Conservation (phyloP, 1,140 invertebrate species). For the Hestina assimilis region DNA sequence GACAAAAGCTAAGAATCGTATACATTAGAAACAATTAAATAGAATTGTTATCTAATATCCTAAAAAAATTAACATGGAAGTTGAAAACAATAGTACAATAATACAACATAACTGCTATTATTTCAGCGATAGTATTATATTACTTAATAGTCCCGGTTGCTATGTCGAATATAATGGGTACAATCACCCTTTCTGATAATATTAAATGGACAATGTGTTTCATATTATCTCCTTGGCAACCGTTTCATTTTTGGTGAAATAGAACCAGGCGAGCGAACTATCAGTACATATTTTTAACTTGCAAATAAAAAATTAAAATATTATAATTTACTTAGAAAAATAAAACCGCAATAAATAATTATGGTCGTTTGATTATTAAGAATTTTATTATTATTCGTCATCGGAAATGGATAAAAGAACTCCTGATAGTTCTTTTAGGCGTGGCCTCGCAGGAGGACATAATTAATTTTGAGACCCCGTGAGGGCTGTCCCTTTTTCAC, state of each 20-base stretch:
- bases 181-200: conserved; percentile 28
- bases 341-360: no score
- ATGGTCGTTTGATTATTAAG: no score
- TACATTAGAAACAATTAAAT: not conserved
- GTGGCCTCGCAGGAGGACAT: no score
- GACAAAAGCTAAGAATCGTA: no score
- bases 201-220: conserved; percentile 6
- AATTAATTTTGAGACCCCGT: no score
- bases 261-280: not conserved
- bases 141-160: conserved; percentile 31
- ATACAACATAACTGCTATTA: conserved; percentile 17
- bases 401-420: no score
- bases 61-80: conserved; percentile 1
- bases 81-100: conserved; percentile 3
- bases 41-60: not conserved
- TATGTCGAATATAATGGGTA: conserved; percentile 21
- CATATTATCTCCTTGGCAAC: conserved; percentile 13
- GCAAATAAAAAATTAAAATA: not conserved
- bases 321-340: no score
- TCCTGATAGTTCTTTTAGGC: no score
- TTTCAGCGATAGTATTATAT: conserved; percentile 23
- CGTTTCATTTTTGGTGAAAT: conserved; percentile 1
- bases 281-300: not conserved
- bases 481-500: no score
- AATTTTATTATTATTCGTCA: no score